A percentile compares a stretch with the other conserved stretches of the same genome.
Conservation (phyloP, 1,140 invertebrate genomes). For the Trichoplusia ni region DNA sequence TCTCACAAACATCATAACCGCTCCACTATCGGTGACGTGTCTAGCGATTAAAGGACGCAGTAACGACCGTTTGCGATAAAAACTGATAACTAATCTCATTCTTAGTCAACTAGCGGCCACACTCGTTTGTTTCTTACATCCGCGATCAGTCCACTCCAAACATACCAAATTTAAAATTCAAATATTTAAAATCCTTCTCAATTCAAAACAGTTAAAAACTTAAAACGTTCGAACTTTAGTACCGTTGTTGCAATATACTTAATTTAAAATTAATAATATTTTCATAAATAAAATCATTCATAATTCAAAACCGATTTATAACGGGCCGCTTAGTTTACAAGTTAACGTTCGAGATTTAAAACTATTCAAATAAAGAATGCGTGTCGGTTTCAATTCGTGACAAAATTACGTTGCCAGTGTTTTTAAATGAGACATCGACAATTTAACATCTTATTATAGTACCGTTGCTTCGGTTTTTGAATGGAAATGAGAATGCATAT, state of each 20-base stretch:
- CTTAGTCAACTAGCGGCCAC: slow-evolving; percentile 61
- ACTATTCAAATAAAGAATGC: slow-evolving; percentile 9
- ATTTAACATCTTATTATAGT: slow-evolving; percentile 23
- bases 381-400: slow-evolving; percentile 11
- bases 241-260: not conserved
- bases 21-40: slow-evolving; percentile 69
- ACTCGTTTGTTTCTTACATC: slow-evolving; percentile 62
- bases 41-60: slow-evolving; percentile 72
- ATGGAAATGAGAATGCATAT: slow-evolving; percentile 7
- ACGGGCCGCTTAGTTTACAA: not conserved
- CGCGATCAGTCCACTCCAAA: slow-evolving; percentile 32
- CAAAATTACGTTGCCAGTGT: slow-evolving; percentile 17
- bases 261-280: not conserved
- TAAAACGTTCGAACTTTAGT: not conserved
- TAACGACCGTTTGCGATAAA: slow-evolving; percentile 74
- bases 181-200: not conserved
- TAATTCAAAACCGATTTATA: slow-evolving; percentile 4
- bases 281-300: not conserved
- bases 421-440: slow-evolving; percentile 17
- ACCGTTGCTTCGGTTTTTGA: slow-evolving; percentile 1
- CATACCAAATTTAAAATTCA: not conserved
- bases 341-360: slow-evolving; percentile 4
- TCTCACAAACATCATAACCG: slow-evolving; percentile 39
- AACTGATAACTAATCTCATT: slow-evolving; percentile 75
- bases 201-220: not conserved